Conservation (phyloP, 2,113 vertebrate species). For the Athene noctua region DNA sequence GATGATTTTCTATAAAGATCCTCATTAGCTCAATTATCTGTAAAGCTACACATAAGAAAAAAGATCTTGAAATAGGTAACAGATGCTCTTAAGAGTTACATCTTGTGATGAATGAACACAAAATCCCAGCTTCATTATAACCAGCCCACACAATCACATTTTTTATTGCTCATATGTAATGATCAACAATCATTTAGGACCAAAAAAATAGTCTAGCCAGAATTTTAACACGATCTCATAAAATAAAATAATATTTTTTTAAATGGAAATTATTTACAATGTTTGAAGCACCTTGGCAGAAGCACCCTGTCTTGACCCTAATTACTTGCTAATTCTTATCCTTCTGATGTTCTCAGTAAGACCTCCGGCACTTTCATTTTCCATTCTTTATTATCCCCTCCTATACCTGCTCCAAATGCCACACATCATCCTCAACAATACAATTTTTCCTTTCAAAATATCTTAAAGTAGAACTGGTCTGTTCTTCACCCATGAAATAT, state of each 20-base stretch:
- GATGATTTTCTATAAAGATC: neutral
- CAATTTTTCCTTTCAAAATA: neutral
- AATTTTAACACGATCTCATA: neutral
- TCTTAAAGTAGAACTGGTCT: neutral
- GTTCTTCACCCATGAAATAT: neutral
- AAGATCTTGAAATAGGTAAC: constrained; percentile 2
- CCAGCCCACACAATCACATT: constrained; percentile 57
- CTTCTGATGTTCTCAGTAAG: neutral
- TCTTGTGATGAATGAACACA: constrained; percentile 57
- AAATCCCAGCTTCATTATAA: constrained; percentile 41
- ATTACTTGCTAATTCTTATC: neutral
- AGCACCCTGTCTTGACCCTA: neutral
- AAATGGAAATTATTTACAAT: neutral
- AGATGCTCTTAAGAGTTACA: constrained; percentile 39
- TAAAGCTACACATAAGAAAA: neutral
- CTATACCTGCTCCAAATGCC: neutral
- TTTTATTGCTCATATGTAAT: constrained; percentile 57
- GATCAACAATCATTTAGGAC: neutral
- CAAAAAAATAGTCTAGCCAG: neutral
- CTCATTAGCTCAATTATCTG: neutral
- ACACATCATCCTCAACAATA: neutral
- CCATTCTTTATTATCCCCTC: neutral
- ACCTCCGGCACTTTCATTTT: neutral
- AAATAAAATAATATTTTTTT: neutral
- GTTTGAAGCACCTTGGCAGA: neutral